A percentile compares a stretch with the other conserved stretches of the same genome.
These are phyloP conservation scores for Gorsachius magnificus DNA, from an alignment of 2,797 vertebrate genomes.

Conservation along the genomic window DNA sequence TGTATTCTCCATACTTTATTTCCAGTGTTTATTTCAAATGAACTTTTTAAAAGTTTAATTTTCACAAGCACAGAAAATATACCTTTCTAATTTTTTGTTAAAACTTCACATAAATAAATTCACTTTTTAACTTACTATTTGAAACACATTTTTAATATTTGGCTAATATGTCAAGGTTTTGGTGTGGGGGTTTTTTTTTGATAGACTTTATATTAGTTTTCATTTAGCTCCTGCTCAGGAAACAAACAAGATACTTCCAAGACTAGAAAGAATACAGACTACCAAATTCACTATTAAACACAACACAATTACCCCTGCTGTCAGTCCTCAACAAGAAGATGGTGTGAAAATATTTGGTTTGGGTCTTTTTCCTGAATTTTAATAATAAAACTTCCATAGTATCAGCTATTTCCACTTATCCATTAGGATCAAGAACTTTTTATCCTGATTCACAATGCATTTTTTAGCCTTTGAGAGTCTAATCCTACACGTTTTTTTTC, in stretches of 20 bases:
- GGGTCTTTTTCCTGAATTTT: background rate
- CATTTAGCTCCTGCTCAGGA: background rate
- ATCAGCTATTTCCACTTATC: background rate
- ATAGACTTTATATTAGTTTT: background rate
- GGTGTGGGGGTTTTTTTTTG: too few relatives aligned
- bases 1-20: background rate
- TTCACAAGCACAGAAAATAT: background rate
- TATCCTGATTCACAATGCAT: background rate
- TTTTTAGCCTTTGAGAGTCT: background rate
- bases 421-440: background rate
- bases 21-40: background rate
- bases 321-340: background rate
- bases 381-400: background rate
- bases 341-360: background rate
- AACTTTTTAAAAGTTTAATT: background rate
- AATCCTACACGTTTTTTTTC: background rate
- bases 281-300: background rate
- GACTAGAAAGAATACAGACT: background rate
- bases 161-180: background rate
- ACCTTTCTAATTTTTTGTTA: background rate
- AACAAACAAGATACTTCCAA: background rate
- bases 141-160: background rate
- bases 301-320: background rate
- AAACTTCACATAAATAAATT: background rate
- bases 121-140: background rate